A percentile compares a stretch with the other conserved stretches of the same genome.
Evolutionary conservation across 2,888 invertebrate species (phyloP).

Genomic region (Autographa gamma): DNA sequence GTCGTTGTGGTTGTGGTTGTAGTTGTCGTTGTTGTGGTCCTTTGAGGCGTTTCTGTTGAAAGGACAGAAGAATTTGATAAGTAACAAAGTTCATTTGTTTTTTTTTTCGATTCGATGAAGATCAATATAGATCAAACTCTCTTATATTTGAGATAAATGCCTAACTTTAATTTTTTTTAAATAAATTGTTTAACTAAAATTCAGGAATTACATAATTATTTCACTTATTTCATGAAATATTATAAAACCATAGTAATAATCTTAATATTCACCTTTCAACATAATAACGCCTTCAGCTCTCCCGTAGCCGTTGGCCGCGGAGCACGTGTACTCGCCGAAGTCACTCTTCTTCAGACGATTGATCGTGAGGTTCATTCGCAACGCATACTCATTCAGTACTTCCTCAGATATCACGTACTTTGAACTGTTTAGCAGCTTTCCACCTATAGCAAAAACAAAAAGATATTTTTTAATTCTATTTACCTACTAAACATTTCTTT

Average conservation of each 20-base stretch:
- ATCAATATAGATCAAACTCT: too few relatives aligned
- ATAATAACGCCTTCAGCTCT: constrained; percentile 93
- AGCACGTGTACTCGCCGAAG: constrained; percentile 94
- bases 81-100: too few relatives aligned
- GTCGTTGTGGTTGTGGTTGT: constrained; percentile 86
- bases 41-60: constrained; percentile 83
- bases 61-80: constrained; percentile 50
- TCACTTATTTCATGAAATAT: too few relatives aligned
- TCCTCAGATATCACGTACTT: constrained; percentile 94
- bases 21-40: constrained; percentile 83
- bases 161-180: too few relatives aligned
- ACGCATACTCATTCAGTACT: constrained; percentile 92
- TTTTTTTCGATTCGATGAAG: too few relatives aligned
- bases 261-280: constrained; percentile 92
- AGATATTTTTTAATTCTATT: background rate
- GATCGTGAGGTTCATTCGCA: constrained; percentile 95
- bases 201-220: too few relatives aligned
- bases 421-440: constrained; percentile 92
- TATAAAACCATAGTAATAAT: too few relatives aligned
- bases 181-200: too few relatives aligned
- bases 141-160: too few relatives aligned
- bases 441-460: constrained; percentile 82
- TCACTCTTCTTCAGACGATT: constrained; percentile 92
- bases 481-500: background rate
- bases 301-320: constrained; percentile 94